Conservation (phyloP, 2,113 vertebrate species). For the Petromus typicus region DNA sequence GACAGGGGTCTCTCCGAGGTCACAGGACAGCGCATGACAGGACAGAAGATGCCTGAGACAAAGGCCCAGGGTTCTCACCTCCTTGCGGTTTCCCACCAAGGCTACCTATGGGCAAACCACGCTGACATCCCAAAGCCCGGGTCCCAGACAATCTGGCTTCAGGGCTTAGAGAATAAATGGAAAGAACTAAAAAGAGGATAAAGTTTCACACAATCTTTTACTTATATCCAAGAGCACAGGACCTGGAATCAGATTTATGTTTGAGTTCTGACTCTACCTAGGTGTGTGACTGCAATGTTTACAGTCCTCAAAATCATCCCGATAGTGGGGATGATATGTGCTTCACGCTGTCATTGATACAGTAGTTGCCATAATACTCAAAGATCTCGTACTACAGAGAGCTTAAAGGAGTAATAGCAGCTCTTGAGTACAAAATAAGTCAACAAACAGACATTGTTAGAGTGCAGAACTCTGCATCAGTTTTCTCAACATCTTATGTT, state of each 20-base stretch:
- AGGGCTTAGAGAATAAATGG: not conserved
- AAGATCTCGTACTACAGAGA: not conserved
- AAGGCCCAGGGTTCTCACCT: not conserved
- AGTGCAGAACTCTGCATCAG: not conserved
- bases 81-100: not conserved
- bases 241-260: not conserved
- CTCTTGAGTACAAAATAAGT: not conserved
- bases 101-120: not conserved
- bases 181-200: not conserved
- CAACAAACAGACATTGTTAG: not conserved
- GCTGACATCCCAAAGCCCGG: fast-evolving
- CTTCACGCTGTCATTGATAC: not conserved
- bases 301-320: not conserved
- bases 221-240: not conserved
- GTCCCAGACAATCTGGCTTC: not conserved
- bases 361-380: not conserved
- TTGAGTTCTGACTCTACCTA: not conserved
- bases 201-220: not conserved
- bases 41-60: not conserved
- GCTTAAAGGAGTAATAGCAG: not conserved
- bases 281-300: not conserved
- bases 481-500: not conserved
- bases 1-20: not conserved
- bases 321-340: not conserved
- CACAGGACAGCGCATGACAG: not conserved